phyloP scores from a whole-genome alignment of 2,888 invertebrate species.

The Amblyjoppa fuscipennis region DNA sequence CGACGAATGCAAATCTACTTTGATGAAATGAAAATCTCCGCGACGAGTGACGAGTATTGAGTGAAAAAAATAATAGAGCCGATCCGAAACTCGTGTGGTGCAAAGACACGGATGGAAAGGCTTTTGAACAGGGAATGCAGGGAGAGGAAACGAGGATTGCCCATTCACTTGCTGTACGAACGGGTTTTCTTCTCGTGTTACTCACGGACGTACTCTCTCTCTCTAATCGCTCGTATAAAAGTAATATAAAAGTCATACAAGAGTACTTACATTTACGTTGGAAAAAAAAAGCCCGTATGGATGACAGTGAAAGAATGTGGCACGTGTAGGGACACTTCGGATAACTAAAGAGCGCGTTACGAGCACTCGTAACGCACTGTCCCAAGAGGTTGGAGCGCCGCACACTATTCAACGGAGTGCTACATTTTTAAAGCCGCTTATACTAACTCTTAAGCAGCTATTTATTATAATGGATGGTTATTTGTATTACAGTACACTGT shows the following conservation, averaged over 20 bases:
- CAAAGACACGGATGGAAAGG: constrained; percentile 3
- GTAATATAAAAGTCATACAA: neutral
- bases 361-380: neutral
- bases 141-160: neutral
- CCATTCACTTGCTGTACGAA: neutral
- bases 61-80: neutral
- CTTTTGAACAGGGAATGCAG: neutral
- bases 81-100: neutral
- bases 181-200: too few relatives aligned
- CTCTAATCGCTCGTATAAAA: too few relatives aligned
- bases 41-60: constrained; percentile 29
- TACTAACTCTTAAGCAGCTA: too few relatives aligned
- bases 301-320: neutral
- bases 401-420: too few relatives aligned
- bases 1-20: constrained; percentile 38
- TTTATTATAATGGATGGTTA: too few relatives aligned
- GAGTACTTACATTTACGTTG: neutral
- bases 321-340: neutral
- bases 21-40: constrained; percentile 33
- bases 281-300: neutral
- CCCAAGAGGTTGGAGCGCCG: too few relatives aligned
- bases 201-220: neutral
- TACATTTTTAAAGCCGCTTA: too few relatives aligned
- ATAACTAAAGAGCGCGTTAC: neutral
- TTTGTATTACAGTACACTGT: too few relatives aligned